A percentile compares a stretch with the other conserved stretches of the same genome.
Evolutionary conservation across 2,113 vertebrate genomes (phyloP).

Genomic region (Zosterops lateralis): DNA sequence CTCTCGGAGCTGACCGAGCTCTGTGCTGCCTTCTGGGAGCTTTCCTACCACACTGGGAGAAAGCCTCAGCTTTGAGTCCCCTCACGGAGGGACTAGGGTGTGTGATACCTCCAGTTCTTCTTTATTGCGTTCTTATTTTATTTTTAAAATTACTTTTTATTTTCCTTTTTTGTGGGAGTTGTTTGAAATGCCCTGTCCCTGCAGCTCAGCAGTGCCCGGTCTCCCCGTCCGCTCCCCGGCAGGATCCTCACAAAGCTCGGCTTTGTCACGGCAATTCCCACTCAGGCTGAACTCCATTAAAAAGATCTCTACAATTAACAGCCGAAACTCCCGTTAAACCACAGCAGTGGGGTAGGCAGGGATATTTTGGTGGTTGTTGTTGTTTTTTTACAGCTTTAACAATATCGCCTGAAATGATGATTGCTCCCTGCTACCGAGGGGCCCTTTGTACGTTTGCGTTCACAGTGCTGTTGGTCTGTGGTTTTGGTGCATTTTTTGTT

Average conservation of each 20-base stretch:
- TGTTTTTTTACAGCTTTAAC: background rate
- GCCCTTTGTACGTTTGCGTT: background rate
- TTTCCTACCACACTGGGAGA: background rate
- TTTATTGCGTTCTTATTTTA: background rate
- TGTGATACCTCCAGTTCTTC: background rate
- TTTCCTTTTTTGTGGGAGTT: background rate
- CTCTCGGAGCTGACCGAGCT: background rate
- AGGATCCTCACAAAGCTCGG: background rate
- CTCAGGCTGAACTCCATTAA: background rate
- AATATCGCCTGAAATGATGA: background rate
- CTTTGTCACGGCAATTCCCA: background rate
- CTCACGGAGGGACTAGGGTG: background rate
- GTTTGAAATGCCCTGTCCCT: background rate
- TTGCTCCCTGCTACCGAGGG: constrained; percentile 2
- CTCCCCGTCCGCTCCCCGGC: fast-evolving
- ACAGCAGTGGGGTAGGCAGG: background rate
- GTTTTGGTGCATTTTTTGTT: background rate
- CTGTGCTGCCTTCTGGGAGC: fast-evolving
- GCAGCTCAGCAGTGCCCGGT: background rate
- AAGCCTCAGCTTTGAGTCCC: background rate
- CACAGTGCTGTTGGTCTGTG: background rate
- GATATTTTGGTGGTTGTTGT: background rate
- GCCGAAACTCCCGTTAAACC: background rate
- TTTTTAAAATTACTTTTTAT: background rate
- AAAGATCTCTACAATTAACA: background rate